phyloP scores from a whole-genome alignment of 2,797 vertebrate genomes.

The Enoplosus armatus region DNA sequence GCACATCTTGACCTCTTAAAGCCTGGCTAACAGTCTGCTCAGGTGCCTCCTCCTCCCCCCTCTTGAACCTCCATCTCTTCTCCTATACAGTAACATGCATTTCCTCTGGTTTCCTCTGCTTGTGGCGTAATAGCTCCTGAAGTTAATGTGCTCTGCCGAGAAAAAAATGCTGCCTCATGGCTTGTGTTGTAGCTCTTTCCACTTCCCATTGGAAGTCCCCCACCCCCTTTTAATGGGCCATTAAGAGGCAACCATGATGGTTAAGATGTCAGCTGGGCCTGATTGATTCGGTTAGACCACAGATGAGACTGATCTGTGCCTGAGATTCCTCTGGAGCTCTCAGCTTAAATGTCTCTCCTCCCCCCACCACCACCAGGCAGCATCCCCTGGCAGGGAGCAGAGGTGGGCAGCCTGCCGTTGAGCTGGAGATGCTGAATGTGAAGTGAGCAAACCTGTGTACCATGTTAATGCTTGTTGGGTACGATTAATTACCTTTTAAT shows the following conservation, averaged over 20 bases:
- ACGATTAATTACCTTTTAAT: not conserved
- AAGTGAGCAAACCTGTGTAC: not conserved
- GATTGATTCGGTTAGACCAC: slow-evolving; percentile 76
- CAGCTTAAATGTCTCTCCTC: slow-evolving; percentile 39
- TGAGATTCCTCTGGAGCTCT: slow-evolving; percentile 60
- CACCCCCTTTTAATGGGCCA: slow-evolving; percentile 71
- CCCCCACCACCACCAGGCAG: not conserved
- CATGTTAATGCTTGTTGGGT: not conserved
- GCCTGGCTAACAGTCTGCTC: not conserved
- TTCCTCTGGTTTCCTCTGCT: slow-evolving; percentile 35
- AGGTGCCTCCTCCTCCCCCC: slow-evolving; percentile 1
- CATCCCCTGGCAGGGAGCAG: slow-evolving; percentile 17
- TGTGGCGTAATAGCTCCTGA: slow-evolving; percentile 20
- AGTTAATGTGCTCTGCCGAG: slow-evolving; percentile 61
- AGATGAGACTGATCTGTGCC: slow-evolving; percentile 58
- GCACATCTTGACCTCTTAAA: not conserved
- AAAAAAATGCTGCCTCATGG: slow-evolving; percentile 51
- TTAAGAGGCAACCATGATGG: slow-evolving; percentile 73
- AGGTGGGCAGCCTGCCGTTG: slow-evolving; percentile 1
- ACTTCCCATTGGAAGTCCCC: slow-evolving; percentile 61
- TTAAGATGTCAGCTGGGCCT: slow-evolving; percentile 72
- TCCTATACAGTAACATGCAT: slow-evolving; percentile 17
- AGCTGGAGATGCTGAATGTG: not conserved
- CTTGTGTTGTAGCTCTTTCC: slow-evolving; percentile 61
- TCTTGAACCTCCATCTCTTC: not conserved